Conservation (phyloP, 2,888 invertebrate species). For the Plagodis pulveraria region DNA sequence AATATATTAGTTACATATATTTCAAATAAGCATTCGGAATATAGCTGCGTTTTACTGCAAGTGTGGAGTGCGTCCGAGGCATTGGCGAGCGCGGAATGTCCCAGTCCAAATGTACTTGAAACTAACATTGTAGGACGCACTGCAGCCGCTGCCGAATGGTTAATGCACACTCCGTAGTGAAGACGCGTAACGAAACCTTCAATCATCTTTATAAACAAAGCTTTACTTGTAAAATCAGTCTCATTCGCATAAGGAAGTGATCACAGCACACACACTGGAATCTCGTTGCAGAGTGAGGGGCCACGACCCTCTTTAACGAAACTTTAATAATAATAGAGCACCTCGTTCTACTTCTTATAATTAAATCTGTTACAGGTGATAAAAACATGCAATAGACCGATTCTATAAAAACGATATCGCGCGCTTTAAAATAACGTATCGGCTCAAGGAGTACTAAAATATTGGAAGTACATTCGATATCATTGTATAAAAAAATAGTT, state of each 20-base stretch:
- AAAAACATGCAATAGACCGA: conserved; percentile 70
- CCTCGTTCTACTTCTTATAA: conserved; percentile 76
- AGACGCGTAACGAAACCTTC: conserved; percentile 57
- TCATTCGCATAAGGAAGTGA: conserved; percentile 85
- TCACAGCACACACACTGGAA: conserved; percentile 84
- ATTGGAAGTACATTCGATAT: conserved; percentile 61
- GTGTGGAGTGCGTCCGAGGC: background rate
- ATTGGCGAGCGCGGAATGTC: background rate
- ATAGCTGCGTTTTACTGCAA: conserved; percentile 53
- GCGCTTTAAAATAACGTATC: conserved; percentile 44
- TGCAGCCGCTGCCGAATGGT: no score
- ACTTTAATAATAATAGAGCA: conserved; percentile 78
- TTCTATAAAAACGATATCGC: conserved; percentile 64
- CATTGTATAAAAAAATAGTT: conserved; percentile 51
- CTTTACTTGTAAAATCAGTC: conserved; percentile 83
- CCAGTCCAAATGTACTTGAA: no score
- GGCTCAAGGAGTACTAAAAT: conserved; percentile 44
- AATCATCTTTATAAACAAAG: conserved; percentile 73
- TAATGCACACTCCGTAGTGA: conserved; percentile 37
- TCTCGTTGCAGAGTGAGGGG: conserved; percentile 79
- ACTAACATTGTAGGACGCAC: no score
- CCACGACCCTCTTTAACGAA: conserved; percentile 73
- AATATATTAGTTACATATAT: conserved; percentile 65
- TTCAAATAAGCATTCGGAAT: conserved; percentile 64
- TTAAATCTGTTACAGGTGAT: conserved; percentile 61